Evolutionary conservation across 2,888 invertebrate genomes (phyloP).

Genomic region (Caenorhabditis angaria): DNA sequence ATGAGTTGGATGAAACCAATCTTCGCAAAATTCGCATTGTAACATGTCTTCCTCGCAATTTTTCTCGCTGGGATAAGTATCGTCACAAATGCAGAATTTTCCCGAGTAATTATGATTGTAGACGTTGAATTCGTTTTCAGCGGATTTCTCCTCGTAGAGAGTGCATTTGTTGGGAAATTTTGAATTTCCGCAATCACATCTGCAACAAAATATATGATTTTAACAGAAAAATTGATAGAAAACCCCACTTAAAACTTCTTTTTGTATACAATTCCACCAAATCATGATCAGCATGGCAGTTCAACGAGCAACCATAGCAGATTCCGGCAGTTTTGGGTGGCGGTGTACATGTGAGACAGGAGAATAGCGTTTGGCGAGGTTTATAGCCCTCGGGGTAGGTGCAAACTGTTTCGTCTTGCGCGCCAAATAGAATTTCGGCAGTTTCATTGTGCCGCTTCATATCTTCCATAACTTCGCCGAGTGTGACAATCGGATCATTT

Average conservation of each 20-base stretch:
- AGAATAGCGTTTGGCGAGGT: conserved; percentile 90
- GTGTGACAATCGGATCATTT: not conserved
- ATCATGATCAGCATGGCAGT: conserved; percentile 95
- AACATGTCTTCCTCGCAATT: conserved; percentile 84
- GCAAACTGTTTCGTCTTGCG: conserved; percentile 52
- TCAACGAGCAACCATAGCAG: conserved; percentile 91
- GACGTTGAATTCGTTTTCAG: conserved; percentile 79
- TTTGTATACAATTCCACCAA: conserved; percentile 95
- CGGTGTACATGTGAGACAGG: conserved; percentile 85
- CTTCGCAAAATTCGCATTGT: conserved; percentile 94
- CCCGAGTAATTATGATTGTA: conserved; percentile 85
- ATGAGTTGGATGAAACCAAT: conserved; percentile 85
- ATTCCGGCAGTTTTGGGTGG: conserved; percentile 74
- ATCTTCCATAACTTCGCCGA: not conserved
- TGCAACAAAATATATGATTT: conserved; percentile 21
- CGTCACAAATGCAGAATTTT: conserved; percentile 87
- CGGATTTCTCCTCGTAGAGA: conserved; percentile 76
- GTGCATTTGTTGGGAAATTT: conserved; percentile 77
- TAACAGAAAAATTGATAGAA: no score
- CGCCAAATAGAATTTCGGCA: conserved; percentile 39
- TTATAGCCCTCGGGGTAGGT: conserved; percentile 80
- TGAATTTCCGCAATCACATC: conserved; percentile 72
- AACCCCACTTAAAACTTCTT: conserved; percentile 84
- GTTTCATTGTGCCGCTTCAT: conserved; percentile 11
- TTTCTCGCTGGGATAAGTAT: conserved; percentile 94